Base-by-base conservation (phyloP, 1,140 invertebrate genomes). In the Cardiocondyla obscurior region DNA sequence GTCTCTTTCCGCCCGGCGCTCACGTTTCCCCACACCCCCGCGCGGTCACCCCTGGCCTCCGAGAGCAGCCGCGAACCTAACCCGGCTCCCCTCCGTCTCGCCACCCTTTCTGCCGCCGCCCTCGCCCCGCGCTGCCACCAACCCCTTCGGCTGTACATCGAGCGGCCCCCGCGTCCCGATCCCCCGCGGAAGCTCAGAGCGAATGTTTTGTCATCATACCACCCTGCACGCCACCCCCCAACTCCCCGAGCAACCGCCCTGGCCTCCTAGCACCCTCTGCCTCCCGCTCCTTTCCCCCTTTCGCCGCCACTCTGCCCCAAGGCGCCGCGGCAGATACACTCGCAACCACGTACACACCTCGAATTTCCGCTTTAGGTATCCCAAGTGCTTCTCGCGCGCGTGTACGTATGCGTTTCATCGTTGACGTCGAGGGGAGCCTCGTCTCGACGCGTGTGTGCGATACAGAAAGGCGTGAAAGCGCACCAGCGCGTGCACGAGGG, bases 201-300 rank as follows among this genome's bases (percentile, higher is more conserved):
- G 89, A 91, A 91, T 91, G 90, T 91, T 91, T 91, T 91, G 90
- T 91, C 90, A 91, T 91, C 90, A 91, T 91, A 91, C 88, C 88
- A 84, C 85, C 88, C 87, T 83, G 67, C 87, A 81, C 57, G 79
- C 74, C 82, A 42, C 67, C 82, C 82, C 67, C 84, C 84, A 90
- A 53, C 83, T 76, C 74, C 81, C 74, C 81, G 82, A 84, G 53
- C 72, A 70, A 64, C 70, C 65, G 46, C 82, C 81, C 44, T 70
- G 39, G 42, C 73, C 64, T 58, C 67, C 74, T 77, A 77, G 53
- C 67, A 49, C 70, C 58, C 77, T 70, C 58, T 53, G 44, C 72
- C 65, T 42, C 58, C 58, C 60, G n/a, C 60, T 28, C 33, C 28
- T 46, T 22, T 53, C 58, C 8, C 60, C 77, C 44, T 30, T 39